Conservation (phyloP, 2,888 invertebrate genomes). For the Brachyptera risi region DNA sequence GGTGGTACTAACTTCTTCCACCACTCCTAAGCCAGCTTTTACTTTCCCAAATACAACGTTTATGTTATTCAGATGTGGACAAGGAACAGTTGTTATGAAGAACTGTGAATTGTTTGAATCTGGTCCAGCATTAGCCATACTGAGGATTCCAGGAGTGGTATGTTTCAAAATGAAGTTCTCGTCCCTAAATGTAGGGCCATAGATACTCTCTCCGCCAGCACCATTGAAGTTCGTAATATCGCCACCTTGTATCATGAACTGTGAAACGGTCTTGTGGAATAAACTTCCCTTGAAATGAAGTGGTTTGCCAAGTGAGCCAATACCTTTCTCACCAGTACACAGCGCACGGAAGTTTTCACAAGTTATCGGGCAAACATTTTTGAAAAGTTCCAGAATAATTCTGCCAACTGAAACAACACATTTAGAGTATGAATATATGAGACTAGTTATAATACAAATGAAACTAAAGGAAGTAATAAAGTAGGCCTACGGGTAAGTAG, state of each 20-base stretch:
- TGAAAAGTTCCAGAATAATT: conserved; percentile 80
- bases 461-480: not conserved
- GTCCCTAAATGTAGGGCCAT: conserved; percentile 84
- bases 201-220: conserved; percentile 90
- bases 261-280: conserved; percentile 79
- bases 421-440: not conserved
- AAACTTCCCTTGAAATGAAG: conserved; percentile 78
- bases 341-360: conserved; percentile 88
- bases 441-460: not conserved
- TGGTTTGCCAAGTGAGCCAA: conserved; percentile 62
- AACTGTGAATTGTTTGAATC: conserved; percentile 95
- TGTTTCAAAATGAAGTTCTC: conserved; percentile 66
- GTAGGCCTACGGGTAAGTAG: not conserved
- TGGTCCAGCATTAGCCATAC: conserved; percentile 69
- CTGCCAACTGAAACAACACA: no score
- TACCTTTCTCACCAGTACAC: conserved; percentile 87
- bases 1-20: conserved; percentile 64
- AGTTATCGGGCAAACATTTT: conserved; percentile 78
- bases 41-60: conserved; percentile 83
- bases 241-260: conserved; percentile 87
- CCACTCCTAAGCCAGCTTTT: conserved; percentile 66
- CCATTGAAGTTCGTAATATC: conserved; percentile 78
- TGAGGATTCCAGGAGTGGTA: conserved; percentile 50
- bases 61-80: conserved; percentile 70
- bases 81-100: conserved; percentile 75